Evolutionary conservation across 2,888 invertebrate genomes (phyloP).

Genomic region (Gryllus longicercus): DNA sequence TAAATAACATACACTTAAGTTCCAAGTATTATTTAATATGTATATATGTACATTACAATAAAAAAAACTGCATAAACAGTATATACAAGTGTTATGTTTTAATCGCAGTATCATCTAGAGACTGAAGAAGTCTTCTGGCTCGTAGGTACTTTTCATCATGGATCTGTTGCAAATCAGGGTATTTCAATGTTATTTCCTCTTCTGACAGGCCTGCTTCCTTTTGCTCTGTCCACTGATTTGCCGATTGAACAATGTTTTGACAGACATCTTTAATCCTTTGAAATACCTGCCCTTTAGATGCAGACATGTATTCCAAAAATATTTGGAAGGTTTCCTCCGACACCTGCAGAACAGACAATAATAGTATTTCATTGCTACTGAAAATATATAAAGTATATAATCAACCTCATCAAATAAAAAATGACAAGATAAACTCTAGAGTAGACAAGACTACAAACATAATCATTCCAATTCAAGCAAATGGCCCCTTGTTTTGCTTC

Average conservation of each 20-base stretch:
- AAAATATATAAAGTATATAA: too few species aligned
- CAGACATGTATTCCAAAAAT: slow-evolving; percentile 67
- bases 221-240: slow-evolving; percentile 48
- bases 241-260: slow-evolving; percentile 60
- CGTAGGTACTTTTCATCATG: slow-evolving; percentile 53
- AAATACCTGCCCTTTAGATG: slow-evolving; percentile 64
- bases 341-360: slow-evolving; percentile 42
- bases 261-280: slow-evolving; percentile 61
- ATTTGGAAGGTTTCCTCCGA: slow-evolving; percentile 62
- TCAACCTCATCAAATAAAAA: too few species aligned
- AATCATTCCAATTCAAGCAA: too few species aligned
- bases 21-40: slow-evolving; percentile 12
- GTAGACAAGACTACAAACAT: too few species aligned
- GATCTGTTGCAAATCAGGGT: slow-evolving; percentile 43
- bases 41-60: neutral
- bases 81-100: neutral
- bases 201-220: slow-evolving; percentile 43
- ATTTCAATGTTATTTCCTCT: slow-evolving; percentile 46
- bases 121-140: slow-evolving; percentile 64
- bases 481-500: too few species aligned
- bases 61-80: neutral
- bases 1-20: neutral
- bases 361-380: too few species aligned
- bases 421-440: too few species aligned
- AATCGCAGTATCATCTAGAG: slow-evolving; percentile 48